Base-by-base conservation (phyloP, 2,797 vertebrate species). In the Perodicticus potto region DNA sequence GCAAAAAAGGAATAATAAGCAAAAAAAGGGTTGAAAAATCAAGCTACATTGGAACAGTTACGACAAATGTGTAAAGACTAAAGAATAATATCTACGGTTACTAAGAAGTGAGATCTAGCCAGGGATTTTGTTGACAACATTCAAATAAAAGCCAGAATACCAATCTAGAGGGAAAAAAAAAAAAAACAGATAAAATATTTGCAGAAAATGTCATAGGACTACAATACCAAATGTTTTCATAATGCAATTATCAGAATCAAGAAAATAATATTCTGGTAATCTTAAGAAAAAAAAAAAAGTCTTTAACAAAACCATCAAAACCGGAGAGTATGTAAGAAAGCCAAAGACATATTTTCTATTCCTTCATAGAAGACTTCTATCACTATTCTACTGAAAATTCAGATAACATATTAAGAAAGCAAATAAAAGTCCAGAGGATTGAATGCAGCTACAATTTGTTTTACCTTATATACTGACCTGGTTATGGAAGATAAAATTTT, bases 151-250 rank as follows among this genome's bases (percentile, higher is more conserved):
- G 20, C 49, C 73, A 95, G 34, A 45, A 80, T 16, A 63, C 2
- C 14, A 53, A 70, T 69, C 45, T 67, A 74, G 23, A 32, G 49
- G 49, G 49, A 14, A 14, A 13, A 55, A 45, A 82, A 89, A 92
- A 95, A 92, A 40, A n/a, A 73, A 72, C 4, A 11, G 40, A 63
- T 27, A 80, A 11, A 20, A 2, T 69, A 67, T 63, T 63, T 83
- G 20, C 53, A 77, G 65, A 67, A 96, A 92, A 83, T 59, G 84
- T 89, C 53, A 96, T 1, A 72, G 78, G 84, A 74, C 49, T 93
- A 7, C 22, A 92, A 81, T 45, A 61, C 32, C 69, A 29, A 94
- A 76, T 89, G 19, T 70, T 86, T 86, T 59, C 70, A 55, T 70
- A 69, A 72, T 49, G 2, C 13, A 82, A 65, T 83, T 78, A 83